phyloP scores from a whole-genome alignment of 1,140 invertebrate genomes.

The Andrena cerasifolii region DNA sequence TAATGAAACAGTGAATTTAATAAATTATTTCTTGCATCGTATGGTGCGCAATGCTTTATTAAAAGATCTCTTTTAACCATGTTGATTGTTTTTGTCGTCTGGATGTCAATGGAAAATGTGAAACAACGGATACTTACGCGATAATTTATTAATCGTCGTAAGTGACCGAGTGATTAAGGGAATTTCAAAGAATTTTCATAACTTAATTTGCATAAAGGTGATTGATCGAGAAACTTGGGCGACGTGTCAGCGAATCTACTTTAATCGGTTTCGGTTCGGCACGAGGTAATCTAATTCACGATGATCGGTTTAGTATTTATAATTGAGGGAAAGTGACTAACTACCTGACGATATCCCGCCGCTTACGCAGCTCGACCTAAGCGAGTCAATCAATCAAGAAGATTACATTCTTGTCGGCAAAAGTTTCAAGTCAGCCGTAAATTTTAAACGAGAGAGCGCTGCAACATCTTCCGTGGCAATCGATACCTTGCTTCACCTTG shows the following conservation, averaged over 20 bases:
- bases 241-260: slow-evolving; percentile 28
- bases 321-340: slow-evolving; percentile 46
- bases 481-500: slow-evolving; percentile 11
- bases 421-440: slow-evolving; percentile 42
- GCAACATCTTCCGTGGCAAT: slow-evolving; percentile 7
- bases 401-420: slow-evolving; percentile 41
- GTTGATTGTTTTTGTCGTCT: too few relatives aligned
- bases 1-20: too few relatives aligned
- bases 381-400: slow-evolving; percentile 48
- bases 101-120: too few relatives aligned
- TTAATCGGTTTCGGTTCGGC: slow-evolving; percentile 36
- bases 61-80: too few relatives aligned
- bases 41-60: too few relatives aligned
- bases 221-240: slow-evolving; percentile 39
- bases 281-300: slow-evolving; percentile 29
- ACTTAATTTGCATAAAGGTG: slow-evolving; percentile 3
- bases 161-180: not conserved
- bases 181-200: slow-evolving; percentile 7
- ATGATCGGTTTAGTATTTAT: slow-evolving; percentile 48
- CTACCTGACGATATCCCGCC: slow-evolving; percentile 15
- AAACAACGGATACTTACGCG: too few relatives aligned
- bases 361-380: slow-evolving; percentile 42
- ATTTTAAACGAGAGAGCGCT: slow-evolving; percentile 33
- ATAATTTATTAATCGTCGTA: too few relatives aligned
- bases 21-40: too few relatives aligned